These are phyloP conservation scores for Leucopternis melanops DNA, from an alignment of 2,113 vertebrate genomes.

Conservation along the genomic window DNA sequence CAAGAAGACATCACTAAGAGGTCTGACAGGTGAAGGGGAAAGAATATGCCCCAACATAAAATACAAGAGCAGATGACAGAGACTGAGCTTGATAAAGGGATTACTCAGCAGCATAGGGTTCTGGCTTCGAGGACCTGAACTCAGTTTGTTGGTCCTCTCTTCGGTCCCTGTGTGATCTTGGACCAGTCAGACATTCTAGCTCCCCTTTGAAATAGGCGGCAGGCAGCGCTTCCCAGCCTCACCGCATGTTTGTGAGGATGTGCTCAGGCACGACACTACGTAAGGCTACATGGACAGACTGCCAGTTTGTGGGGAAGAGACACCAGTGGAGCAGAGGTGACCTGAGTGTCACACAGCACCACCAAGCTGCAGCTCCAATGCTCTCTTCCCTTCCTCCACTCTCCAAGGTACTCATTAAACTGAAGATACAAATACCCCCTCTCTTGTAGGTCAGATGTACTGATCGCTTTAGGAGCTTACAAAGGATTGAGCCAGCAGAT, in stretches of 20 bases:
- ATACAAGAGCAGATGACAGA: not conserved
- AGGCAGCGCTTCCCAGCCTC: not conserved
- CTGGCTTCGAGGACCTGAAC: not conserved
- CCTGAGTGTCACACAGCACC: not conserved
- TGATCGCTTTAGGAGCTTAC: not conserved
- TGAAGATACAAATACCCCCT: not conserved
- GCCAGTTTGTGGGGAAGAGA: not conserved
- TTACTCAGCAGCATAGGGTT: not conserved
- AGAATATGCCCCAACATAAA: not conserved
- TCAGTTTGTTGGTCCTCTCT: not conserved
- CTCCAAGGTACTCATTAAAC: not conserved
- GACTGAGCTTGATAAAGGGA: not conserved
- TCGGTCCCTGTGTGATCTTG: not conserved
- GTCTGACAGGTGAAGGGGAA: not conserved
- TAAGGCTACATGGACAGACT: not conserved
- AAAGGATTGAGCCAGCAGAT: not conserved
- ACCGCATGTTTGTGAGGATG: accelerated
- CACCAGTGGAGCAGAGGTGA: not conserved
- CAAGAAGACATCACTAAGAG: not conserved
- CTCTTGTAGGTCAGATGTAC: not conserved
- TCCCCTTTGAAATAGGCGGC: not conserved
- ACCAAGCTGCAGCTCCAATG: not conserved
- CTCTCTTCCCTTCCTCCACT: not conserved
- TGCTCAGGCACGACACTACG: not conserved
- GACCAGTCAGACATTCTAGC: not conserved